phyloP scores from a whole-genome alignment of 2,113 vertebrate genomes.

The Mesocricetus auratus region DNA sequence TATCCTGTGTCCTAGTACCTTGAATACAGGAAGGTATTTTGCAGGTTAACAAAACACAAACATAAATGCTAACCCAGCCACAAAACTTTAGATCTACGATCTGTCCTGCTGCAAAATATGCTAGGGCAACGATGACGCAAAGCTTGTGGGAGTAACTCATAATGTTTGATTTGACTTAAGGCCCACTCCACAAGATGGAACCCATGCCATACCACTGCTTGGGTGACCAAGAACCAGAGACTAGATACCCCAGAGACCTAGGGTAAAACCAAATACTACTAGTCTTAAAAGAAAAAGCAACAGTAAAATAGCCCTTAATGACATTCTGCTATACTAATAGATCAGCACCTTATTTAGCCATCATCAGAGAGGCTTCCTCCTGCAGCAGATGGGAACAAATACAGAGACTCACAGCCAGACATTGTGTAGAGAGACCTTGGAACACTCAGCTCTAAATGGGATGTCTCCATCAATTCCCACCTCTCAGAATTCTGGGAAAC shows the following conservation, averaged over 20 bases:
- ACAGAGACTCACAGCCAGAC: background rate
- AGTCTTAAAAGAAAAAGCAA: too few species aligned
- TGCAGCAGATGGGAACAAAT: background rate
- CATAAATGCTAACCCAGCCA: background rate
- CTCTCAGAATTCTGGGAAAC: background rate
- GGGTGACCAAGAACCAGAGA: background rate
- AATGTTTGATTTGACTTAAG: background rate
- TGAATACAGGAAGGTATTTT: background rate
- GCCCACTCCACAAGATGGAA: background rate
- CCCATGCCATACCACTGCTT: background rate
- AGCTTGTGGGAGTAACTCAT: background rate
- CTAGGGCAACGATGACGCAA: background rate
- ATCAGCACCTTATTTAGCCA: background rate
- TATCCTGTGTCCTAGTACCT: background rate
- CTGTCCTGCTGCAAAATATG: background rate
- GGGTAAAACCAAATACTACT: background rate
- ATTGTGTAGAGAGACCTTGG: background rate
- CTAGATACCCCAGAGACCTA: background rate
- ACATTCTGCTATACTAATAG: background rate
- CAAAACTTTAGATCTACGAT: background rate
- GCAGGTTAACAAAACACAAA: background rate
- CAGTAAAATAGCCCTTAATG: background rate
- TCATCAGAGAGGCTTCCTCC: background rate
- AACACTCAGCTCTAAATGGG: background rate
- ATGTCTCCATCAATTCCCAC: background rate